Percentiles rank a stretch among this genome's conserved stretches.
Evolutionary conservation across 2,797 vertebrate species (phyloP).

Genomic region (Spheniscus humboldti): DNA sequence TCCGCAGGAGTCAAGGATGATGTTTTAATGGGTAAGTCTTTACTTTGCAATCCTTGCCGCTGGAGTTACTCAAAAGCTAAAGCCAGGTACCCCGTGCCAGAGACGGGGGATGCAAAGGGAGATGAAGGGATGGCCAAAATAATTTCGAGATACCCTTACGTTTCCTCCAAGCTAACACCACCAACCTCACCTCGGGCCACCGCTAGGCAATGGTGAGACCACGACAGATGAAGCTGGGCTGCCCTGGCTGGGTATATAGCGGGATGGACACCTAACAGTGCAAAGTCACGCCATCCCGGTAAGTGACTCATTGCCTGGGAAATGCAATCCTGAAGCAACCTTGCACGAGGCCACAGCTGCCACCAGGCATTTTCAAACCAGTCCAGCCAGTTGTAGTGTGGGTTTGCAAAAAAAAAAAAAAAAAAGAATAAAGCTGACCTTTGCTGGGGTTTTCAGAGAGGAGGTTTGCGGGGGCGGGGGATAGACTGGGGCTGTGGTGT

Average conservation of each 20-base stretch:
- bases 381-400: background rate
- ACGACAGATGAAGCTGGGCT: rapidly evolving
- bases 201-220: background rate
- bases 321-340: background rate
- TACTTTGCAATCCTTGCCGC: background rate
- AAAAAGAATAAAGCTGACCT: background rate
- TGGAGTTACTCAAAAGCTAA: background rate
- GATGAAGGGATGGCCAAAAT: background rate
- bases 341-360: rapidly evolving
- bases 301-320: background rate
- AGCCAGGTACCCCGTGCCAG: background rate
- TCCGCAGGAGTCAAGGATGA: background rate
- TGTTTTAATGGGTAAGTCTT: background rate
- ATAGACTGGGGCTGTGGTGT: rapidly evolving
- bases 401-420: background rate
- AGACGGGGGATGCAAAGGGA: background rate
- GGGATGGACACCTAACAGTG: background rate
- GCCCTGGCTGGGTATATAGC: background rate
- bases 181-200: rapidly evolving
- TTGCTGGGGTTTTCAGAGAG: background rate
- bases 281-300: rapidly evolving
- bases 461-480: rapidly evolving
- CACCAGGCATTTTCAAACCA: background rate
- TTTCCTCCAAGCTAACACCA: background rate
- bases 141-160: background rate